Base-by-base conservation (phyloP, 2,888 invertebrate species). In the Asteroscopus sphinx region DNA sequence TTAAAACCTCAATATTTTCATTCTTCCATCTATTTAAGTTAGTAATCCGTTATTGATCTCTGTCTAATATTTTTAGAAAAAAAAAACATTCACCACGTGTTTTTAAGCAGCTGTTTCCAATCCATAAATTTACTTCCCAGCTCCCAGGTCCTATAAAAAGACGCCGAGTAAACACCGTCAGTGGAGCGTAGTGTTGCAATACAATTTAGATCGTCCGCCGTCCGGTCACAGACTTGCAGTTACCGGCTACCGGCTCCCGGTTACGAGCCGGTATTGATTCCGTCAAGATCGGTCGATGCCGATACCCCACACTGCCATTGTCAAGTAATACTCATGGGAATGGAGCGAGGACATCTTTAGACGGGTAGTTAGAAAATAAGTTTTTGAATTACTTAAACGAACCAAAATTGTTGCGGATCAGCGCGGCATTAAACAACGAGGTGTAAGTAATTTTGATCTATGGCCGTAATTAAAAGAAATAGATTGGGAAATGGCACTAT, bases 211-310 rank as follows among this genome's bases (percentile, higher is more conserved):
- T 54, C 36, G 32, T 28, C 12, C 35, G 32, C 49, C 17, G 30
- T 25, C 47, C 62, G 40, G 40, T 44, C n/a, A n/a, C n/a, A n/a
- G n/a, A n/a, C n/a, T n/a, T 32, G 32, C 16, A 13, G 45, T 21
- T n/a, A n/a, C 35, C 35, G 42, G 57, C 16, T 16, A 26, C 32
- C 40, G 39, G 36, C n/a, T 73, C 40, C 49, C 41, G 39, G 26
- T 30, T 25, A 16, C 32, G 8, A 39, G 54, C 21, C 25, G 21
- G 57, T 67, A 76, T 76, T 63, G 73, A 75, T 67, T 70, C 41
- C 13, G 21, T 17, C 30, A 6, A 30, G 37, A 36, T 6, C 33
- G 26, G 8, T 25, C 32, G 25, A 45, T 48, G 8, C 41, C 35
- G 11, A 36, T 47, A 39, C 21, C 33, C 49, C 44, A 59, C 42